Conservation (phyloP, 2,113 vertebrate genomes). For the Gasterosteus nipponicus region DNA sequence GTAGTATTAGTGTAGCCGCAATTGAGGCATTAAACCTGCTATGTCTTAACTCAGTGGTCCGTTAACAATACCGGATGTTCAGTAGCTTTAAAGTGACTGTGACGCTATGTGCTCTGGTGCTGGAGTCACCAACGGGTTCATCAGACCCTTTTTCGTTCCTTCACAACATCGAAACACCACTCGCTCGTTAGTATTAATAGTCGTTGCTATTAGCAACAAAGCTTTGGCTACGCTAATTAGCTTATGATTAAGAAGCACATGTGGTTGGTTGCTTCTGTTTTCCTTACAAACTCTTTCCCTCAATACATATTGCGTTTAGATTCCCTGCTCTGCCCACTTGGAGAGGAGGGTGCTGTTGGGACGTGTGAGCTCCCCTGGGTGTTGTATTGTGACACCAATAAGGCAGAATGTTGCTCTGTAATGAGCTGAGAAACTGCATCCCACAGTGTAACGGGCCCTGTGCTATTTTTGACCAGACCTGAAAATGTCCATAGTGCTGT, state of each 20-base stretch:
- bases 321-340: not conserved
- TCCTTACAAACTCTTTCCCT: not conserved
- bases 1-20: not conserved
- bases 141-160: not conserved
- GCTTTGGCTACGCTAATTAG: not conserved
- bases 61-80: not conserved
- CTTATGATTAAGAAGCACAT: not conserved
- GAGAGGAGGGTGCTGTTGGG: slow-evolving; percentile 4
- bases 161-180: no score
- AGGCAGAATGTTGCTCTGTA: slow-evolving; percentile 39
- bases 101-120: not conserved
- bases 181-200: no score
- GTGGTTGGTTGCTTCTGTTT: not conserved
- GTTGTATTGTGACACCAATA: slow-evolving; percentile 53
- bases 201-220: not conserved
- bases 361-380: slow-evolving; percentile 37
- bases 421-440: slow-evolving; percentile 57
- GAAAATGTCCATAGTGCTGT: slow-evolving; percentile 22
- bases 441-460: slow-evolving; percentile 23
- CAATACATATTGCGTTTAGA: slow-evolving; percentile 10
- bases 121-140: not conserved
- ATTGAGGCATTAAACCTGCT: not conserved
- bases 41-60: not conserved
- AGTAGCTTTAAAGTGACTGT: not conserved
- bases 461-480: slow-evolving; percentile 57